Percentiles rank a stretch among this genome's conserved stretches.
Evolutionary conservation across 2,113 vertebrate species (phyloP).

Genomic region (Neolamprologus sp.): DNA sequence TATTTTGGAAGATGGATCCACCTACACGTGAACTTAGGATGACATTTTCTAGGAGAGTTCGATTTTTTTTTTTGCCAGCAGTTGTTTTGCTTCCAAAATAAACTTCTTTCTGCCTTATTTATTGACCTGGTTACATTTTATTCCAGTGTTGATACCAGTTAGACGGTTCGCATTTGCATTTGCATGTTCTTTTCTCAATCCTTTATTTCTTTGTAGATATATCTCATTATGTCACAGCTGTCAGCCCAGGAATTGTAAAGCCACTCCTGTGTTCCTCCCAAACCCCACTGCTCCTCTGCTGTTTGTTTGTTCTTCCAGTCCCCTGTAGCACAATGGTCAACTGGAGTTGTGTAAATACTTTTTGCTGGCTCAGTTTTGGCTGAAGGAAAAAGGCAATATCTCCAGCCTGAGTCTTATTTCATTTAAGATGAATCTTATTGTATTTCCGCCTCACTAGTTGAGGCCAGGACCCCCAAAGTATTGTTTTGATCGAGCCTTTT

Average conservation of each 20-base stretch:
- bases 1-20: background rate
- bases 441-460: background rate
- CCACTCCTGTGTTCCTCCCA: background rate
- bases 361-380: background rate
- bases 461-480: background rate
- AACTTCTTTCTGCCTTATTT: background rate
- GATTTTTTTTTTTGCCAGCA: background rate
- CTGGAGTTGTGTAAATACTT: constrained; percentile 43
- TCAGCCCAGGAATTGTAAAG: background rate
- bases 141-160: background rate
- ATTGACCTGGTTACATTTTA: background rate
- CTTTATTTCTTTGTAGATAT: background rate
- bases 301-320: constrained; percentile 37
- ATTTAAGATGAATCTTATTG: constrained; percentile 33
- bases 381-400: background rate
- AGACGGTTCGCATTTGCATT: background rate
- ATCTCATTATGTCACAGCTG: background rate
- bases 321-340: constrained; percentile 23
- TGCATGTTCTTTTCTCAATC: background rate
- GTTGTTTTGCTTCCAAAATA: background rate
- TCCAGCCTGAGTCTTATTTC: constrained; percentile 9
- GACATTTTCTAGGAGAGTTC: background rate
- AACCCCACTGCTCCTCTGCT: background rate
- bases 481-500: background rate
- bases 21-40: background rate